phyloP scores from a whole-genome alignment of 2,113 vertebrate species.

The Rhagologus leucostigma region DNA sequence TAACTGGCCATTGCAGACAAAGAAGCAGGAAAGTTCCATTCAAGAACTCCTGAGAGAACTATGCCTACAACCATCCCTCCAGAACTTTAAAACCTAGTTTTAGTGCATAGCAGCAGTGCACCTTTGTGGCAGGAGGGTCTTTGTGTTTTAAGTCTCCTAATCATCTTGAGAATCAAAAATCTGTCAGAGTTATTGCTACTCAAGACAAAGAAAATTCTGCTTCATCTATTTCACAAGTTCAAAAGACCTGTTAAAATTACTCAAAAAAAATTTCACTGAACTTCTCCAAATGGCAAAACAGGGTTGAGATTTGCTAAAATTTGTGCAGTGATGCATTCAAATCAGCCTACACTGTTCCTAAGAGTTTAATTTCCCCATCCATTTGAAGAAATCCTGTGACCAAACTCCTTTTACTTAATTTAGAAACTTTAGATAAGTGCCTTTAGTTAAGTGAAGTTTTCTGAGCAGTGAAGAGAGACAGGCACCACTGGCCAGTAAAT shows the following conservation, averaged over 20 bases:
- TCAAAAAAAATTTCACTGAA: not conserved
- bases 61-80: not conserved
- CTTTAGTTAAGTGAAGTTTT: not conserved
- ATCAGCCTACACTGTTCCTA: not conserved
- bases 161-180: not conserved
- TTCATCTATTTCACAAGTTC: not conserved
- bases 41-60: not conserved
- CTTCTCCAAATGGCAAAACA: not conserved
- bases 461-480: not conserved
- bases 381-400: not conserved
- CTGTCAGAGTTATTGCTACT: not conserved
- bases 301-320: not conserved
- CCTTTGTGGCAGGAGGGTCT: not conserved
- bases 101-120: not conserved
- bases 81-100: not conserved
- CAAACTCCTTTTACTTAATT: not conserved
- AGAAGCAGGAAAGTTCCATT: not conserved
- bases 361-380: not conserved
- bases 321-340: not conserved
- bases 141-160: not conserved
- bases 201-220: not conserved
- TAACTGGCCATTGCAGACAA: not conserved
- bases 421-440: not conserved
- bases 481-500: not conserved
- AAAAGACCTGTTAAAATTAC: not conserved